Conservation (phyloP, 1,140 invertebrate genomes). For the Asobara japonica region DNA sequence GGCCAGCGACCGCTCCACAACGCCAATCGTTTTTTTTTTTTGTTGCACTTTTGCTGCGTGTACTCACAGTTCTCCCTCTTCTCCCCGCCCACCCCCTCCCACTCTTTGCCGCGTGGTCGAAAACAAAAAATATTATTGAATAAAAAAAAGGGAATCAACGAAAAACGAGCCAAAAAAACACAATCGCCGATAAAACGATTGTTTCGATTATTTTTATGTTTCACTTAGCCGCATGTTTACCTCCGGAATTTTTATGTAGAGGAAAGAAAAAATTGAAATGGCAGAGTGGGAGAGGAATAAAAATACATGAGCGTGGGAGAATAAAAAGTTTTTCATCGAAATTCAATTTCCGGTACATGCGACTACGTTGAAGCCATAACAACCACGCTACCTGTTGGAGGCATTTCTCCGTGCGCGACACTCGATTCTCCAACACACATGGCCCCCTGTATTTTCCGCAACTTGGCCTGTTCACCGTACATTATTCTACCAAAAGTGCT, state of each 20-base stretch:
- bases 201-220: slow-evolving; percentile 17
- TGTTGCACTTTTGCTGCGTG: not conserved
- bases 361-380: slow-evolving; percentile 7
- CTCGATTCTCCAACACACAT: slow-evolving; percentile 16
- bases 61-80: not conserved
- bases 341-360: slow-evolving; percentile 34
- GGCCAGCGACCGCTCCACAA: slow-evolving; percentile 1
- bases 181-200: slow-evolving; percentile 14
- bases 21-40: no score
- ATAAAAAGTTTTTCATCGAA: slow-evolving; percentile 33
- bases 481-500: not conserved
- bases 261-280: slow-evolving; percentile 13
- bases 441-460: not conserved
- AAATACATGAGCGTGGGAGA: slow-evolving; percentile 16
- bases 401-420: slow-evolving; percentile 18
- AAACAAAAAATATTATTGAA: not conserved
- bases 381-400: not conserved
- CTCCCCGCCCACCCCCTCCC: not conserved
- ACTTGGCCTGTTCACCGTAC: not conserved
- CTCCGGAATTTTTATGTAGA: slow-evolving; percentile 3
- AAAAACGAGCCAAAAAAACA: slow-evolving; percentile 2
- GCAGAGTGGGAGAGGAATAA: not conserved
- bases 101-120: not conserved
- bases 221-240: slow-evolving; percentile 11
- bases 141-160: not conserved